Conservation (phyloP, 2,113 vertebrate genomes). For the Excalfactoria chinensis region DNA sequence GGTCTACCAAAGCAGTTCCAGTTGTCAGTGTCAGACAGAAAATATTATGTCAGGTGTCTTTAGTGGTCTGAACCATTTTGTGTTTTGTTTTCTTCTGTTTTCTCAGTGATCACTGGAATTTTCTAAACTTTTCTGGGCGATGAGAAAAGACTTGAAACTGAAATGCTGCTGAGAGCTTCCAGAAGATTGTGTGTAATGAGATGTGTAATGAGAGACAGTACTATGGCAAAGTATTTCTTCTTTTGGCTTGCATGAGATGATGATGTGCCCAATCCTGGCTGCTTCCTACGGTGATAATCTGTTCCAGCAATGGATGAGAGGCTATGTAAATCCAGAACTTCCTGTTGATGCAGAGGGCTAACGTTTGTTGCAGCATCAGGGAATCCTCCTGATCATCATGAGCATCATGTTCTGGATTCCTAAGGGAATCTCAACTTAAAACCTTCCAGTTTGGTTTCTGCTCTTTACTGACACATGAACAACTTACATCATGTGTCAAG, state of each 20-base stretch:
- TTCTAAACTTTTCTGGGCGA: background rate
- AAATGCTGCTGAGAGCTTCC: background rate
- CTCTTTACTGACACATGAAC: background rate
- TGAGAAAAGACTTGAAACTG: background rate
- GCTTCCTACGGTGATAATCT: background rate
- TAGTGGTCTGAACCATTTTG: background rate
- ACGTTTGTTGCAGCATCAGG: background rate
- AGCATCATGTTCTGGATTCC: background rate
- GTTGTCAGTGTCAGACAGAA: background rate
- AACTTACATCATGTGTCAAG: background rate
- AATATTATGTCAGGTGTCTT: background rate
- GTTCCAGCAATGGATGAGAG: accelerated
- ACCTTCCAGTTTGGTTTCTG: background rate
- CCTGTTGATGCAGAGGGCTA: background rate
- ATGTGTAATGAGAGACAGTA: background rate
- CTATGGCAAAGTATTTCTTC: background rate
- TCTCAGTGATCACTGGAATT: background rate
- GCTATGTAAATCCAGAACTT: background rate
- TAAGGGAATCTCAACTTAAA: background rate
- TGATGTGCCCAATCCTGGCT: background rate
- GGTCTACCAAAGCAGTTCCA: background rate
- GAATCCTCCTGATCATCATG: background rate
- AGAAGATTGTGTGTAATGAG: background rate
- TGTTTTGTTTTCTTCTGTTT: background rate
- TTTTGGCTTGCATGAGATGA: background rate